Evolutionary conservation across 2,113 vertebrate genomes (phyloP).

Genomic region (Carassius gibelio): DNA sequence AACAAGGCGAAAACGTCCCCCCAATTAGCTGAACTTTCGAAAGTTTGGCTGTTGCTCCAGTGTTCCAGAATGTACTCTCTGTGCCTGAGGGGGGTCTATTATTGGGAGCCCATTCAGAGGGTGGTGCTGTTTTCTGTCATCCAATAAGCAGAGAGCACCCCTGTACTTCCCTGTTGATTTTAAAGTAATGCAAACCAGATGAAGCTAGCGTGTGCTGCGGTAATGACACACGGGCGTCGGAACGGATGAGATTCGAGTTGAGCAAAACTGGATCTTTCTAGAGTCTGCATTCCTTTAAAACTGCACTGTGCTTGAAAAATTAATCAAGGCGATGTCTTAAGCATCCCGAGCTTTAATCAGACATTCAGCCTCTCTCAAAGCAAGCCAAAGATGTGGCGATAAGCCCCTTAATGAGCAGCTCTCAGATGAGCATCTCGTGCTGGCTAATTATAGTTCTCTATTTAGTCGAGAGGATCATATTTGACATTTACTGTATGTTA

Average conservation of each 20-base stretch:
- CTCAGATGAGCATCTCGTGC: conserved; percentile 52
- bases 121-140: conserved; percentile 40
- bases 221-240: conserved; percentile 39
- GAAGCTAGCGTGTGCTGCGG: conserved; percentile 53
- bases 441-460: conserved; percentile 54
- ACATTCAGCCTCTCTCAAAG: conserved; percentile 55
- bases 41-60: conserved; percentile 46
- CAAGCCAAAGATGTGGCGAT: conserved; percentile 52
- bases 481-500: conserved; percentile 33
- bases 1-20: conserved; percentile 47
- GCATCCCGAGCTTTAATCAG: conserved; percentile 60
- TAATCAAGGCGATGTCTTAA: conserved; percentile 56
- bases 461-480: conserved; percentile 41
- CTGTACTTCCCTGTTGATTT: conserved; percentile 58
- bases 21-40: conserved; percentile 56
- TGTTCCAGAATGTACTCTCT: conserved; percentile 52
- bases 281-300: conserved; percentile 52
- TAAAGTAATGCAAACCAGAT: conserved; percentile 61
- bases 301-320: conserved; percentile 56
- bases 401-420: conserved; percentile 51
- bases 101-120: conserved; percentile 53
- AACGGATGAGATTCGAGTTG: conserved; percentile 48
- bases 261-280: conserved; percentile 47
- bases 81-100: conserved; percentile 46
- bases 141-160: conserved; percentile 49